Base-by-base conservation (phyloP, 2,113 vertebrate species). In the Romanogobio albipinnatus region DNA sequence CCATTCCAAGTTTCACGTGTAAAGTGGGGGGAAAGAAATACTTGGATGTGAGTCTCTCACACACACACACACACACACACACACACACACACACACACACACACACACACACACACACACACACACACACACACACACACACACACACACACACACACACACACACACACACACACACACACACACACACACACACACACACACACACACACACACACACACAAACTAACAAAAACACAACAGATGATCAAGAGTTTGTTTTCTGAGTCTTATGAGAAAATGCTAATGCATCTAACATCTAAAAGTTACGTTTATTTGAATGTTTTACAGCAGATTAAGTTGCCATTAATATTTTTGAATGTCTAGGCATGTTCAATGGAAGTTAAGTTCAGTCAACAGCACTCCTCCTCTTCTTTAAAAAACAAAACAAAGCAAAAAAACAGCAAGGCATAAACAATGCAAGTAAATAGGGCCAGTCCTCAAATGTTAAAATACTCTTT, bases 1-100 rank as follows among this genome's bases (percentile, higher is more conserved):
- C 9, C 76, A 39, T 39, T 78, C 76, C 77, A 64, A 64, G 53
- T 2, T 45, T 79, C 76, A 15, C 8, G 14, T 79, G 58, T 61
- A 45, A 59, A 66, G 59, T 49, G 9, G 24, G 6, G 43, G 13
- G n/a, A 4, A 24, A 43, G 4, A 78, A 14, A 11, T 9, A 22
- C 29, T 49, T 10, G 76, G 45, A 49, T 49, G 26, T 14, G 43
- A 47, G 43, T 74, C 29, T 68, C 53, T 19, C 6, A 19, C 51
- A 6, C 11, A 10, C 10, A 3, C 47, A 11, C 10, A 13, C 47
- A 49, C 47, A 49, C 47, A 49, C 43, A 47, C 45, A 47, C 45
- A 47, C 45, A 47, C 45, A 47, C 45, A 47, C 45, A 39, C 36
- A 39, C 36, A 39, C 36, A 39, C 36, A 39, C 36, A 39, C 36